Conservation (phyloP, 1,140 invertebrate genomes). For the Calliopsis andreniformis region DNA sequence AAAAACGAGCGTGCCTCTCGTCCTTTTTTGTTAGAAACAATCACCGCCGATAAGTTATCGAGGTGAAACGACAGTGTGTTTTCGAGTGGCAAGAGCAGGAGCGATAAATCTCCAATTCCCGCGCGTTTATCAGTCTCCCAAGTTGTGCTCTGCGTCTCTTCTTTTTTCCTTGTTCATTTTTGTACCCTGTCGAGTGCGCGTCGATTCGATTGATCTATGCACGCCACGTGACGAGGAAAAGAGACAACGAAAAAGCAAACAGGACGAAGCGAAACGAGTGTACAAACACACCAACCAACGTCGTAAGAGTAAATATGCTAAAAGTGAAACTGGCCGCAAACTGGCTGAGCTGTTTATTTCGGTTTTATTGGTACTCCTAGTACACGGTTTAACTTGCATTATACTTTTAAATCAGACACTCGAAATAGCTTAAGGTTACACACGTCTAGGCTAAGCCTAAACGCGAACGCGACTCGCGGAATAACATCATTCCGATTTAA, state of each 20-base stretch:
- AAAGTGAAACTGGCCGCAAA: background rate
- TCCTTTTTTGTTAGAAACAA: conserved; percentile 3
- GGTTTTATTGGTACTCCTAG: no score
- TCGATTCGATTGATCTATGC: conserved; percentile 12
- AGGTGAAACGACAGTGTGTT: conserved; percentile 25
- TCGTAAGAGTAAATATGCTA: background rate
- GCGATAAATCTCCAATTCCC: conserved; percentile 48
- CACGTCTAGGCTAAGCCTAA: no score
- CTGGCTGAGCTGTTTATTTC: background rate
- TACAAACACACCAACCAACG: background rate
- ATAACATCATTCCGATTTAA: no score
- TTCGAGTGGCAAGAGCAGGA: conserved; percentile 7
- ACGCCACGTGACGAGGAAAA: background rate
- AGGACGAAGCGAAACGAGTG: background rate
- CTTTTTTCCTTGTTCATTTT: background rate
- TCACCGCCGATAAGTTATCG: conserved; percentile 52
- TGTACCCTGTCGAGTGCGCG: no score
- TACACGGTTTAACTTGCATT: no score
- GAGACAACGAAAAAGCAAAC: background rate
- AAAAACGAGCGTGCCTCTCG: background rate
- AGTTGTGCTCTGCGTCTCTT: background rate
- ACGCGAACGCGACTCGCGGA: no score
- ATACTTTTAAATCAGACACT: no score
- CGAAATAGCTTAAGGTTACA: no score
- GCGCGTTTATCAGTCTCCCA: conserved; percentile 21